These are phyloP conservation scores for Anoncus sp. DNA, from an alignment of 2,888 invertebrate species.

Conservation along the genomic window DNA sequence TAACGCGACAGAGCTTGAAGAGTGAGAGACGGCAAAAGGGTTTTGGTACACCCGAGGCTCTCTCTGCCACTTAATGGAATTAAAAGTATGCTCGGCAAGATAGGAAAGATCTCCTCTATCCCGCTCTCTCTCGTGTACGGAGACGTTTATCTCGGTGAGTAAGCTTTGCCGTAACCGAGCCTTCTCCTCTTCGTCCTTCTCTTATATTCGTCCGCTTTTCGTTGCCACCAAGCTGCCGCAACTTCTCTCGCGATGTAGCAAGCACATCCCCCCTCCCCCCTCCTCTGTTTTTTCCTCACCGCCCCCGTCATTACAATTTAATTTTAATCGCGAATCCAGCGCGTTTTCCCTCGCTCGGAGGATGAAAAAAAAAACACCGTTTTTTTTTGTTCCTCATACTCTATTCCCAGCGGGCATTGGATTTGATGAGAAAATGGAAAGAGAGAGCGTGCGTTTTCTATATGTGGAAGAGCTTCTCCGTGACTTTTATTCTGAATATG, in stretches of 20 bases:
- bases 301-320: constrained; percentile 56
- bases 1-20: constrained; percentile 59
- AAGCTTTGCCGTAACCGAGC: constrained; percentile 68
- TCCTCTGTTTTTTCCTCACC: background rate
- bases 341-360: constrained; percentile 10
- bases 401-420: constrained; percentile 22
- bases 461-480: constrained; percentile 12
- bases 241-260: constrained; percentile 42
- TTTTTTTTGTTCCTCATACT: constrained; percentile 23
- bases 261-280: constrained; percentile 3
- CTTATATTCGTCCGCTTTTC: constrained; percentile 35
- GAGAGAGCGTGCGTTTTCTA: constrained; percentile 7
- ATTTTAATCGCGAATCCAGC: constrained; percentile 57
- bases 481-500: constrained; percentile 45
- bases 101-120: constrained; percentile 68
- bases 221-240: constrained; percentile 58
- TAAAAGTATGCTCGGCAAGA: constrained; percentile 79
- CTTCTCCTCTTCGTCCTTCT: constrained; percentile 21
- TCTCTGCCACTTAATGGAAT: constrained; percentile 76
- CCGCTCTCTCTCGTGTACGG: constrained; percentile 36
- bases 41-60: constrained; percentile 66
- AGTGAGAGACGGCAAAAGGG: constrained; percentile 51
- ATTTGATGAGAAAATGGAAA: constrained; percentile 41
- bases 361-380: background rate
- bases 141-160: constrained; percentile 78